phyloP scores from a whole-genome alignment of 2,113 vertebrate genomes.

The Tor tambroides region DNA sequence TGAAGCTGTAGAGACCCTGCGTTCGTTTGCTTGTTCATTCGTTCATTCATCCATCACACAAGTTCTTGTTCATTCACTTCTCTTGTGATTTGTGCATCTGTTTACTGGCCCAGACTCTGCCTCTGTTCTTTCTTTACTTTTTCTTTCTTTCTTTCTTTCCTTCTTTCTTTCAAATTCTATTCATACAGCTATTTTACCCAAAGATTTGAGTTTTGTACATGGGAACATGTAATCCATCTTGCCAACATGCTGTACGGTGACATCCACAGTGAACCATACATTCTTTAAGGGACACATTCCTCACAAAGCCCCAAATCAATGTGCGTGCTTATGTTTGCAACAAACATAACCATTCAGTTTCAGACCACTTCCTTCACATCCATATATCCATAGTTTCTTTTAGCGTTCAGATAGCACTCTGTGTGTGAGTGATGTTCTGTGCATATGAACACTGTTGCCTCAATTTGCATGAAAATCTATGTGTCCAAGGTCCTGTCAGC shows the following conservation, averaged over 20 bases:
- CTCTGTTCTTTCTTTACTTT: neutral
- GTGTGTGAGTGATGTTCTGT: conserved; percentile 13
- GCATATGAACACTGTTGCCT: neutral
- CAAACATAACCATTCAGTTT: conserved; percentile 1
- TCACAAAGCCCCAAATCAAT: conserved; percentile 22
- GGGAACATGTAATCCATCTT: conserved; percentile 1
- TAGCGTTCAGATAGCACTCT: conserved; percentile 9
- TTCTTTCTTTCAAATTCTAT: neutral
- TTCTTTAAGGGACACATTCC: conserved; percentile 23
- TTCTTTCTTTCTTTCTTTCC: neutral
- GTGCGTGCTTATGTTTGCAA: conserved; percentile 1
- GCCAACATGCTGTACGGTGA: neutral
- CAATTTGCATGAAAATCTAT: conserved; percentile 31
- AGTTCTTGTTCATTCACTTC: neutral
- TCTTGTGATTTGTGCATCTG: neutral
- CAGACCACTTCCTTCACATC: conserved; percentile 25
- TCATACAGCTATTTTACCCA: conserved; percentile 36
- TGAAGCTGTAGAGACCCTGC: conserved; percentile 94
- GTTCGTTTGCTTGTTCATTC: conserved; percentile 51
- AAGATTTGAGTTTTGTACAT: conserved; percentile 38
- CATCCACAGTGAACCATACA: neutral
- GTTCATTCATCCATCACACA: neutral
- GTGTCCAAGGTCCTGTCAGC: conserved; percentile 40
- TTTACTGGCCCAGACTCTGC: neutral
- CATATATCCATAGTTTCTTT: neutral